Percentiles rank a stretch among this genome's conserved stretches.
These are phyloP conservation scores for Drosophila subsilvestris DNA, from an alignment of 2,888 invertebrate genomes.

Conservation along the genomic window DNA sequence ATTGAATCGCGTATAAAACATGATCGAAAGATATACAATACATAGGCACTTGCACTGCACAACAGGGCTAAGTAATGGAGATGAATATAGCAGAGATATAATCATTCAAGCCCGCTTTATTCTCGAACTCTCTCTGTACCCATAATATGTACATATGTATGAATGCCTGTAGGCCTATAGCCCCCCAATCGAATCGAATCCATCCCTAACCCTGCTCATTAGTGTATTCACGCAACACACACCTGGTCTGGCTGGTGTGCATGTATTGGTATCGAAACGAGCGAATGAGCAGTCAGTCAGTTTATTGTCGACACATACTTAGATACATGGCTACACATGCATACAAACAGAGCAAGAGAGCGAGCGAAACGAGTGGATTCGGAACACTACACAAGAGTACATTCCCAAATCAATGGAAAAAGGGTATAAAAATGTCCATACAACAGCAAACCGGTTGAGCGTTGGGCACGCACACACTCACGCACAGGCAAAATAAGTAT, in stretches of 20 bases:
- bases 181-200: neutral
- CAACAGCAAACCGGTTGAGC: no score
- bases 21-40: constrained; percentile 58
- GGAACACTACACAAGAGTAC: neutral
- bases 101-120: neutral
- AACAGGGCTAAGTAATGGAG: constrained; percentile 21
- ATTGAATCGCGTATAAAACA: constrained; percentile 66
- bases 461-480: no score
- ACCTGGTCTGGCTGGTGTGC: constrained; percentile 1
- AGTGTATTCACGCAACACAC: constrained; percentile 32
- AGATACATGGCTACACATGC: constrained; percentile 26
- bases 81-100: neutral
- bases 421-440: no score
- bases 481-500: no score
- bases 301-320: constrained; percentile 33
- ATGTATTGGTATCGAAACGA: constrained; percentile 42
- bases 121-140: neutral
- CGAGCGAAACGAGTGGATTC: constrained; percentile 20
- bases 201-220: neutral
- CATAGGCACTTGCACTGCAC: constrained; percentile 44
- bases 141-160: no score
- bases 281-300: constrained; percentile 65
- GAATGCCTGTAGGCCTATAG: no score
- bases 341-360: constrained; percentile 64
- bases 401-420: no score